Evolutionary conservation across 2,888 invertebrate genomes (phyloP).

Genomic region (Melinaea menophilus): DNA sequence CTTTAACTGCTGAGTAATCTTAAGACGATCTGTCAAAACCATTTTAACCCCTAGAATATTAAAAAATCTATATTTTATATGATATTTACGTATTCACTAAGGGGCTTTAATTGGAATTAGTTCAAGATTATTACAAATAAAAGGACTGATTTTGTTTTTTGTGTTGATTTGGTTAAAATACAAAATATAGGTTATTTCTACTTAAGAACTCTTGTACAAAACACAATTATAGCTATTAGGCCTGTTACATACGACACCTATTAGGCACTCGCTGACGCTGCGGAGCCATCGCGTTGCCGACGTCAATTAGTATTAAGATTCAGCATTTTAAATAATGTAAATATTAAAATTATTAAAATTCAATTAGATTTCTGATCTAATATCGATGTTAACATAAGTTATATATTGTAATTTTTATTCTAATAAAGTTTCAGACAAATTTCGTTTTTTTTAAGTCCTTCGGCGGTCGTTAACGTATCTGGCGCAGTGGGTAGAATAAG

Average conservation of each 20-base stretch:
- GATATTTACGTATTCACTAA: too few species aligned
- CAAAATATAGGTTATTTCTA: too few species aligned
- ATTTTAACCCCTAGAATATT: too few species aligned
- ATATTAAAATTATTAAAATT: background rate
- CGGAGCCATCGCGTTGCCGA: background rate
- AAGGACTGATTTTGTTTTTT: too few species aligned
- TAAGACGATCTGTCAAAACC: too few species aligned
- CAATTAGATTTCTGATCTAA: background rate
- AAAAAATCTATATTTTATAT: too few species aligned
- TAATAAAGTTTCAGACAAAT: slow-evolving; percentile 4
- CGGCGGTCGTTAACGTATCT: slow-evolving; percentile 13
- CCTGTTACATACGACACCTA: slow-evolving; percentile 4
- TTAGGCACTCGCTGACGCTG: slow-evolving; percentile 6
- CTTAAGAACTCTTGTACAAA: too few species aligned
- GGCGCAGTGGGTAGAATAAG: slow-evolving; percentile 14
- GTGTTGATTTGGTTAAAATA: too few species aligned
- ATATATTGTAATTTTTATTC: background rate
- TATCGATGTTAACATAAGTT: background rate
- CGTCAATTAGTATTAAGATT: background rate
- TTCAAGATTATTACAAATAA: too few species aligned
- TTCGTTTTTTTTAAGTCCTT: slow-evolving; percentile 12
- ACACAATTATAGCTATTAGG: too few species aligned
- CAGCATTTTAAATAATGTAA: slow-evolving; percentile 2
- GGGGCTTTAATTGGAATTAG: too few species aligned
- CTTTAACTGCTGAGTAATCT: too few species aligned